Base-by-base conservation (phyloP, 2,113 vertebrate genomes). In the Zootoca vivipara region DNA sequence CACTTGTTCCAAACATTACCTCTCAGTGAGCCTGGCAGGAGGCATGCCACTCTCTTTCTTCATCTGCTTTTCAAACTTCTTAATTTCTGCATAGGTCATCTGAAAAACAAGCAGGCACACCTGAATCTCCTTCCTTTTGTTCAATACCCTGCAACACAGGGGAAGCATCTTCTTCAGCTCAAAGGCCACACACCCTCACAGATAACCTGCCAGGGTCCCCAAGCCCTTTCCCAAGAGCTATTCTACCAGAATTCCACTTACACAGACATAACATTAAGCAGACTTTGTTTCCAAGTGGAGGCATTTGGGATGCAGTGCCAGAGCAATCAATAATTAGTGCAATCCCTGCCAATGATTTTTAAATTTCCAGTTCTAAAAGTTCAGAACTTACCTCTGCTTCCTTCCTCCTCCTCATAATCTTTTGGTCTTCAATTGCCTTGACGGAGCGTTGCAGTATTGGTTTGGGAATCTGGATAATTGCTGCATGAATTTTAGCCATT, bases 51-150 rank as follows among this genome's bases (percentile, higher is more conserved):
- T 87, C 58, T 94, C 90, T 94, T 94, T 97, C 91, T 95, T 96
- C 83, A 95, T 82, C 93, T 95, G 96, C 74, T 93, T 95, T 95
- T 99, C 98, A 97, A 99, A 99, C 4, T 96, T 94, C 89, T 95
- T 96, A 85, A 98, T 98, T 90, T 99, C 97, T 89, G 93, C 93
- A 83, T 97, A 97, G 30, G 97, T 95, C 0, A 90, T 96, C 98
- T 99, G 93, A 67, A 94, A 89, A 90, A 93, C 92, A 88, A 94
- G 92, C 24, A 89, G 52, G 20, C 42, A 72, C 26, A 90, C 77
- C 18, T 22, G 82, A 85, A 78, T n/a, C 79, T 35, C 2, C 42
- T 89, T 82, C 72, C 1, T 88, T 35, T 65, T 69, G 33, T 35
- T 62, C 65, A 38, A 85, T 86, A 88, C 38, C 2, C 52, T 69